These are phyloP conservation scores for Sus cebifrons DNA, from an alignment of 2,797 vertebrate species.

Conservation along the genomic window DNA sequence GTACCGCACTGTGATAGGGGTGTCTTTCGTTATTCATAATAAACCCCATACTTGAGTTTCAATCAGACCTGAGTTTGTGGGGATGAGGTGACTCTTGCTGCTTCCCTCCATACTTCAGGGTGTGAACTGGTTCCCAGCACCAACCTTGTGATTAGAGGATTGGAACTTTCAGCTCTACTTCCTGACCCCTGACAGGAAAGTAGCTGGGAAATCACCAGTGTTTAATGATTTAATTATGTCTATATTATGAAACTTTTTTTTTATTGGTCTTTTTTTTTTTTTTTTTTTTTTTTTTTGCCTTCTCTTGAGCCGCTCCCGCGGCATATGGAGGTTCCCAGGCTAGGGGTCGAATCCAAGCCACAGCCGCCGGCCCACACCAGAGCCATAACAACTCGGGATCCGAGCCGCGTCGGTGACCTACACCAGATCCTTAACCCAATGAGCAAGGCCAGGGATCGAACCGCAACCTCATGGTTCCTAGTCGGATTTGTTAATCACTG, in stretches of 20 bases:
- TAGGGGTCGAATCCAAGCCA: too few species aligned
- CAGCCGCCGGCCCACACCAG: too few species aligned
- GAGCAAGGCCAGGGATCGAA: too few species aligned
- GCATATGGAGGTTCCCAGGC: too few species aligned
- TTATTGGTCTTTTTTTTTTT: too few species aligned
- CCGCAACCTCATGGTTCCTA: too few species aligned
- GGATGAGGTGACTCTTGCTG: background rate
- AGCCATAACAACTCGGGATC: too few species aligned
- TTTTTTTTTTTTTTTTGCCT: too few species aligned
- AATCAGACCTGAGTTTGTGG: background rate
- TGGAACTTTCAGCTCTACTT: background rate
- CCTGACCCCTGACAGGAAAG: background rate
- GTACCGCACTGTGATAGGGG: background rate
- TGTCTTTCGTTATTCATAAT: background rate
- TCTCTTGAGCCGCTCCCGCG: too few species aligned
- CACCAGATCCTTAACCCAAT: too few species aligned
- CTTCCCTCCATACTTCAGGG: background rate
- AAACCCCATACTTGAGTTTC: background rate
- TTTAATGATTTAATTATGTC: background rate
- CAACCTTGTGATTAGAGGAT: background rate
- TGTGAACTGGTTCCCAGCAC: background rate
- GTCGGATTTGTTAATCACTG: too few species aligned
- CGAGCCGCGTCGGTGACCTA: too few species aligned
- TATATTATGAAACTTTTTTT: background rate
- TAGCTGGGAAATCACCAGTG: background rate